Conservation (phyloP, 1,140 invertebrate species). For the Penaeus indicus region DNA sequence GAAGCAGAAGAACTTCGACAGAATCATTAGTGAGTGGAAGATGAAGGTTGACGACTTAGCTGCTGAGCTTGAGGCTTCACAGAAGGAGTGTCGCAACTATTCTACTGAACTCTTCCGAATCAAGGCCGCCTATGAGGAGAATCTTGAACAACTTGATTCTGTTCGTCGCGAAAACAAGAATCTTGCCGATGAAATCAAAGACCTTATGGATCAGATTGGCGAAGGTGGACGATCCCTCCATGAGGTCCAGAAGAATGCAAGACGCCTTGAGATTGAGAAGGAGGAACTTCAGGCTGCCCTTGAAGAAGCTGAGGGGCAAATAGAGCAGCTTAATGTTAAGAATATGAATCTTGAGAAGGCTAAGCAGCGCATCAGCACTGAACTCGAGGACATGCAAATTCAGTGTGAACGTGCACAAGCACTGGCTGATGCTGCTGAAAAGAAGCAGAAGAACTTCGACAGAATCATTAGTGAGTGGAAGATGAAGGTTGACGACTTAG, state of each 20-base stretch:
- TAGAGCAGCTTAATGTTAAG: conserved; percentile 56
- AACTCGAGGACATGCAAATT: conserved; percentile 76
- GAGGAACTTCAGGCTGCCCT: conserved; percentile 55
- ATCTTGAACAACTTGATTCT: conserved; percentile 48
- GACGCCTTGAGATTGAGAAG: conserved; percentile 56
- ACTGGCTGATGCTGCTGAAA: conserved; percentile 51
- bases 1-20: conserved; percentile 59
- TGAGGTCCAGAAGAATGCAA: conserved; percentile 68
- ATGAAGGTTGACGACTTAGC: conserved; percentile 55
- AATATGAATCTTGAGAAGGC: conserved; percentile 74
- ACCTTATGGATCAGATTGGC: conserved; percentile 56
- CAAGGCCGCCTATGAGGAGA: conserved; percentile 57
- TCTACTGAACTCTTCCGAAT: conserved; percentile 55
- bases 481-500: conserved; percentile 54
- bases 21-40: conserved; percentile 55
- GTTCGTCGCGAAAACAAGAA: conserved; percentile 58
- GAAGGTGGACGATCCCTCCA: conserved; percentile 56
- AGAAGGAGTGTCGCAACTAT: conserved; percentile 57
- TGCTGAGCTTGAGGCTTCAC: conserved; percentile 54
- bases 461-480: conserved; percentile 57
- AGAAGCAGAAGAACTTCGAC: conserved; percentile 59
- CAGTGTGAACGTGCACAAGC: conserved; percentile 69
- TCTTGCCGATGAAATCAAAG: conserved; percentile 60
- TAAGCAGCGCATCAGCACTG: conserved; percentile 74
- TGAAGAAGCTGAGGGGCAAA: conserved; percentile 60